phyloP scores from a whole-genome alignment of 2,888 invertebrate species.

The Priapulus caudatus region DNA sequence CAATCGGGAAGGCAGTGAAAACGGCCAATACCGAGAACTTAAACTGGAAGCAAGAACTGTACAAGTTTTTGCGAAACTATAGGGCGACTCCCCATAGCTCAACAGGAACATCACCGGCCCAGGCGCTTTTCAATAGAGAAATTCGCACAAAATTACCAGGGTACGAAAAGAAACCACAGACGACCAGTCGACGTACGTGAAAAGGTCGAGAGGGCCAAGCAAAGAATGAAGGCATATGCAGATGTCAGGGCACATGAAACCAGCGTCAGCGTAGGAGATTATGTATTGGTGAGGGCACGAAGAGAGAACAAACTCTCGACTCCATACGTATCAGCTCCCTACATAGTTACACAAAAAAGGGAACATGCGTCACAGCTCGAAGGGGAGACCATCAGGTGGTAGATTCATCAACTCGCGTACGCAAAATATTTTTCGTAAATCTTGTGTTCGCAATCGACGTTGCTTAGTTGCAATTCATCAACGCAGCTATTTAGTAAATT shows the following conservation, averaged over 20 bases:
- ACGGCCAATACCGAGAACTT: slow-evolving; percentile 11
- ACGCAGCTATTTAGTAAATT: too few species aligned
- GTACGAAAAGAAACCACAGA: too few species aligned
- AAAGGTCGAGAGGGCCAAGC: too few species aligned
- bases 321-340: slow-evolving; percentile 5
- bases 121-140: too few species aligned
- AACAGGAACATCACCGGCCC: slow-evolving; percentile 9
- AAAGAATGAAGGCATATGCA: slow-evolving; percentile 4
- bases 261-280: slow-evolving; percentile 4
- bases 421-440: too few species aligned
- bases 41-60: slow-evolving; percentile 10
- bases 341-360: slow-evolving; percentile 6
- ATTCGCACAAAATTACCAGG: too few species aligned
- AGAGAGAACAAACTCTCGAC: slow-evolving; percentile 6
- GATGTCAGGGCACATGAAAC: slow-evolving; percentile 4
- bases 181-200: too few species aligned
- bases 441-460: too few species aligned
- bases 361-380: slow-evolving; percentile 1
- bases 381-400: not conserved
- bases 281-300: slow-evolving; percentile 7
- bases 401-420: too few species aligned
- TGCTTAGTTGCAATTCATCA: too few species aligned
- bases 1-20: slow-evolving; percentile 14
- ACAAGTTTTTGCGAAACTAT: slow-evolving; percentile 10
- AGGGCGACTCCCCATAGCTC: too few species aligned